Conservation (phyloP, 2,113 vertebrate genomes). For the Amblyornis subalaris region DNA sequence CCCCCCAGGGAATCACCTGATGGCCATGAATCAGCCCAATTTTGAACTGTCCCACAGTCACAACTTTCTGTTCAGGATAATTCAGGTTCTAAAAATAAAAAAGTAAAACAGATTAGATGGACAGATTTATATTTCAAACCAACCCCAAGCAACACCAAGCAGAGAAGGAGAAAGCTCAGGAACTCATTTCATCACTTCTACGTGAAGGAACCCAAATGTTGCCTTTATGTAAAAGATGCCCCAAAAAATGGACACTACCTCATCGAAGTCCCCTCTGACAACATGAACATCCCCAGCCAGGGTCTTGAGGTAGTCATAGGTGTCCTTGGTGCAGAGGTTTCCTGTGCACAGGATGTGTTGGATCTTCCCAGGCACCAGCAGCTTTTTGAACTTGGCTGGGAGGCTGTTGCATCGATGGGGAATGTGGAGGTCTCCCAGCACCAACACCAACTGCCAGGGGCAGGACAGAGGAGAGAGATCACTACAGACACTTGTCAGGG, state of each 20-base stretch:
- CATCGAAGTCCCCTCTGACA: constrained; percentile 96
- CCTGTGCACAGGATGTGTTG: constrained; percentile 98
- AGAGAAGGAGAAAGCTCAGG: background rate
- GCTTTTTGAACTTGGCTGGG: constrained; percentile 97
- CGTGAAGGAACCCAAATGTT: accelerated
- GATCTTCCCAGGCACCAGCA: constrained; percentile 97
- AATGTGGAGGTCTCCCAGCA: constrained; percentile 97
- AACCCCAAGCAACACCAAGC: background rate
- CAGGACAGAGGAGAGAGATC: background rate
- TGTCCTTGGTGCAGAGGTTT: constrained; percentile 99
- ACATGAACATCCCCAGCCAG: constrained; percentile 98
- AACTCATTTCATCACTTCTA: background rate
- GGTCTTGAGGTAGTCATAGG: constrained; percentile 98
- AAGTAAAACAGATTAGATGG: background rate
- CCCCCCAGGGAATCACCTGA: constrained; percentile 98
- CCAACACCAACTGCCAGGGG: constrained; percentile 90
- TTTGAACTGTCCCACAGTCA: constrained; percentile 98
- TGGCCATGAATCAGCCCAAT: constrained; percentile 98
- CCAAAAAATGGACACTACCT: constrained; percentile 72
- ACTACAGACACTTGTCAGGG: background rate
- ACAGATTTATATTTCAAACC: background rate
- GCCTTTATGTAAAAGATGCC: background rate
- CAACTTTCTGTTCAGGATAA: constrained; percentile 98
- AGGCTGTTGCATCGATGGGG: constrained; percentile 97
- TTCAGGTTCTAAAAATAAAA: constrained; percentile 85